These are phyloP conservation scores for Oedothorax gibbosus DNA, from an alignment of 1,140 invertebrate genomes.

Conservation along the genomic window DNA sequence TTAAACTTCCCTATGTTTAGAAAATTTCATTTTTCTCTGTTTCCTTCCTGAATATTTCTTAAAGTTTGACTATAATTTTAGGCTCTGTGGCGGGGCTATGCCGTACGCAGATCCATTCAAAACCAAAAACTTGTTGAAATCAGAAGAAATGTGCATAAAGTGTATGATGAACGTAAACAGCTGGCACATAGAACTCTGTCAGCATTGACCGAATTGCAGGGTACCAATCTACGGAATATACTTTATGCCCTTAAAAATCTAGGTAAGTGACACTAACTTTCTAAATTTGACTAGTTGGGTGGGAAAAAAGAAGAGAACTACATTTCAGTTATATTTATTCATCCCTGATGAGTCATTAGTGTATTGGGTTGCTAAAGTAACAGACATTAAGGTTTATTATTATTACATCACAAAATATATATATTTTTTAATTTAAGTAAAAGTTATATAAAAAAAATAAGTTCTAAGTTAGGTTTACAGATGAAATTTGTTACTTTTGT, in stretches of 20 bases:
- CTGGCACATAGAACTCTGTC: slow-evolving; percentile 28
- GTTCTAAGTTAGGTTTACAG: too few relatives aligned
- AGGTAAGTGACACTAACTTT: slow-evolving; percentile 39
- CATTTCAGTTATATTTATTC: background rate
- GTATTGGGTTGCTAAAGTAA: background rate
- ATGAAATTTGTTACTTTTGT: too few relatives aligned
- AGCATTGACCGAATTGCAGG: slow-evolving; percentile 43
- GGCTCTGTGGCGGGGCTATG: slow-evolving; percentile 46
- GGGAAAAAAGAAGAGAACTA: background rate
- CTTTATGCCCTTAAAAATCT: slow-evolving; percentile 52
- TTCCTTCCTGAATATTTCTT: too few relatives aligned
- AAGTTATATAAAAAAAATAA: background rate
- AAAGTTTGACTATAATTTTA: background rate
- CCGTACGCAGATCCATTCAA: background rate
- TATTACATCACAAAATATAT: background rate
- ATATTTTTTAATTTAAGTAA: background rate
- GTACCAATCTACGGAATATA: slow-evolving; percentile 37
- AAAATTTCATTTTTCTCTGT: too few relatives aligned
- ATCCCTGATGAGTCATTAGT: background rate
- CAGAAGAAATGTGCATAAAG: slow-evolving; percentile 25
- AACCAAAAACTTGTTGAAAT: slow-evolving; percentile 7
- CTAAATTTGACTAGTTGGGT: background rate
- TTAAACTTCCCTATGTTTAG: too few relatives aligned
- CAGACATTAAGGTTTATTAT: background rate
- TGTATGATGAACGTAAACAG: slow-evolving; percentile 17